phyloP scores from a whole-genome alignment of 2,113 vertebrate genomes.

The Donacobius atricapilla region DNA sequence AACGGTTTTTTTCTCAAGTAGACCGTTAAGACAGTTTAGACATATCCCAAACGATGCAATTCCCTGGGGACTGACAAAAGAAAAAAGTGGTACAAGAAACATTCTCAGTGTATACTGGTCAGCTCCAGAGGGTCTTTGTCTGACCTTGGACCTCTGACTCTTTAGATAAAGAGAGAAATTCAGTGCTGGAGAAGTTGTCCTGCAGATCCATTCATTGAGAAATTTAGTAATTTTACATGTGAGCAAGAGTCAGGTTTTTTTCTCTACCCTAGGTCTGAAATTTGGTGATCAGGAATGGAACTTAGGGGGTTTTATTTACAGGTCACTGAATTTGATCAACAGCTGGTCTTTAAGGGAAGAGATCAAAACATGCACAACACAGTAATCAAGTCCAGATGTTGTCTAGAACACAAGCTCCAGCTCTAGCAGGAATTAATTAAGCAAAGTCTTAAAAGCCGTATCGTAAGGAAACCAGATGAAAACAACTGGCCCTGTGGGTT shows the following conservation, averaged over 20 bases:
- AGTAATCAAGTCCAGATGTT: constrained; percentile 50
- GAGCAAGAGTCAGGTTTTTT: background rate
- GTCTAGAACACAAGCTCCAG: constrained; percentile 4
- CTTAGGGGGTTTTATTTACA: background rate
- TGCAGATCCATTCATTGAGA: background rate
- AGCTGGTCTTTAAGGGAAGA: constrained; percentile 14
- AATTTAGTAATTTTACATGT: background rate
- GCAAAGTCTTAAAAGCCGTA: background rate
- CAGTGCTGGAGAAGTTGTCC: background rate
- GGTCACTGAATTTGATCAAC: constrained; percentile 5
- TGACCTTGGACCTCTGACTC: background rate
- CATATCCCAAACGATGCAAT: background rate
- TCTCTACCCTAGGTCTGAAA: background rate
- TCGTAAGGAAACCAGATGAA: constrained; percentile 12
- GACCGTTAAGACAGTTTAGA: background rate
- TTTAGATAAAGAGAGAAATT: background rate
- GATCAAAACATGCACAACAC: background rate
- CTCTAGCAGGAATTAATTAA: constrained; percentile 52
- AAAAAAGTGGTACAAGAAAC: background rate
- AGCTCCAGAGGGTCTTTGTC: background rate
- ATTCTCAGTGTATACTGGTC: background rate
- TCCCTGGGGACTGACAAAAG: background rate
- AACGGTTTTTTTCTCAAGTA: background rate
- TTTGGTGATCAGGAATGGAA: background rate
- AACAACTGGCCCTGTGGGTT: background rate